phyloP scores from a whole-genome alignment of 2,797 vertebrate genomes.

The Neosalanx taihuensis region DNA sequence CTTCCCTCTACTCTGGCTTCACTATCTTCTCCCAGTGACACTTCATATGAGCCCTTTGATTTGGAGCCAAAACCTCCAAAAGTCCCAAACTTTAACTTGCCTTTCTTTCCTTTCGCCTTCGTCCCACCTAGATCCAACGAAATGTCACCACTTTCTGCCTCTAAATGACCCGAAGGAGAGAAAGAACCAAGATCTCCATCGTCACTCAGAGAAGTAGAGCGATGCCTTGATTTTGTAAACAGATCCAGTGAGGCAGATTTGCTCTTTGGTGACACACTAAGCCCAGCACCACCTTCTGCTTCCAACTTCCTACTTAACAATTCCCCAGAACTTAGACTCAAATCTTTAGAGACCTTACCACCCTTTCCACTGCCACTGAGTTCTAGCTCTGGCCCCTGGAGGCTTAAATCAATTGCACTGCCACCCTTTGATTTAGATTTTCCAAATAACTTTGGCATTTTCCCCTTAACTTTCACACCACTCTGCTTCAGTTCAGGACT shows the following conservation, averaged over 20 bases:
- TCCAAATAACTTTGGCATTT: conserved; percentile 88
- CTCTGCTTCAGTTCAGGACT: conserved; percentile 73
- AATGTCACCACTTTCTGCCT: conserved; percentile 72
- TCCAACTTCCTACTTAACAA: conserved; percentile 59
- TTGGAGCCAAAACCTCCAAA: conserved; percentile 92
- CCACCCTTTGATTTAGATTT: conserved; percentile 85
- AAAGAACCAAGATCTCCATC: conserved; percentile 75
- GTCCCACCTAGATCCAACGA: conserved; percentile 72
- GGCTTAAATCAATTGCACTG: conserved; percentile 63
- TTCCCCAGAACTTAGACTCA: conserved; percentile 74
- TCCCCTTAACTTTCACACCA: conserved; percentile 82
- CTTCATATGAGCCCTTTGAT: conserved; percentile 92
- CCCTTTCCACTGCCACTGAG: conserved; percentile 69
- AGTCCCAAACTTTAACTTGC: conserved; percentile 90
- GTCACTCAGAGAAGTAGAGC: conserved; percentile 83
- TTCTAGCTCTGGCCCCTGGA: conserved; percentile 66
- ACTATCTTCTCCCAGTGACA: conserved; percentile 83
- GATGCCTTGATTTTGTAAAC: conserved; percentile 82
- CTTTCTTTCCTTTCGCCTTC: conserved; percentile 78
- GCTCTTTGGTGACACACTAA: conserved; percentile 74
- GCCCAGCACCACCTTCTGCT: conserved; percentile 55
- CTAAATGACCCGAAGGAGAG: conserved; percentile 74
- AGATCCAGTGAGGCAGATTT: conserved; percentile 84
- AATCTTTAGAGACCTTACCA: conserved; percentile 74
- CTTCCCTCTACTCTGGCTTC: conserved; percentile 70